Percentiles rank a stretch among this genome's conserved stretches.
phyloP scores from a whole-genome alignment of 1,140 invertebrate genomes.

The Marisa cornuarietis region DNA sequence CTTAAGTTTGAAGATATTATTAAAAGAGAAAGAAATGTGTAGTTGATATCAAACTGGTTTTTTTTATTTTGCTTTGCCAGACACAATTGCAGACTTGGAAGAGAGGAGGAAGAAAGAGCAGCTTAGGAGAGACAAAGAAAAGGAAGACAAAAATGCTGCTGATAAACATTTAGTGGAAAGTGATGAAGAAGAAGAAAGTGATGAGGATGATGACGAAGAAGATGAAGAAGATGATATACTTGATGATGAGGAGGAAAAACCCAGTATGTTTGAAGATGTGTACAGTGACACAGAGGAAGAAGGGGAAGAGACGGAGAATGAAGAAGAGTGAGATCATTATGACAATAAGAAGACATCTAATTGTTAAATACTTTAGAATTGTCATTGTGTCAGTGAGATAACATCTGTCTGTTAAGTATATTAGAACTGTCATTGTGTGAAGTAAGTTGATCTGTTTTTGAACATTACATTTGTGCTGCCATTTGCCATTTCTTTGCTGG shows the following conservation, averaged over 20 bases:
- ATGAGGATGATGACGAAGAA: constrained; percentile 9
- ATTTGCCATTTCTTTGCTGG: no score
- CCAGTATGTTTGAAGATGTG: constrained; percentile 45
- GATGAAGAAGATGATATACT: constrained; percentile 37
- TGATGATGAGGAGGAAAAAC: constrained; percentile 39
- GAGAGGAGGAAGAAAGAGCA: constrained; percentile 19
- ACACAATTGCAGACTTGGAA: constrained; percentile 9
- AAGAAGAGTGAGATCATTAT: constrained; percentile 59
- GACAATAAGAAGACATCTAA: no score
- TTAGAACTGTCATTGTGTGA: no score
- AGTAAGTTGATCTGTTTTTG: no score
- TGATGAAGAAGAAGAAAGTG: constrained; percentile 8
- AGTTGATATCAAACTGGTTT: background rate
- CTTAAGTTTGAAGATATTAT: background rate
- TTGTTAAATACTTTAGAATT: no score
- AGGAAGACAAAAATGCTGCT: constrained; percentile 17
- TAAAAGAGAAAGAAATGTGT: background rate
- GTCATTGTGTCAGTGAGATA: no score
- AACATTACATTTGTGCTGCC: no score
- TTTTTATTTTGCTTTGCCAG: background rate
- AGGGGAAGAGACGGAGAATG: constrained; percentile 41
- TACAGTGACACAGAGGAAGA: constrained; percentile 53
- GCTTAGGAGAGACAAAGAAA: constrained; percentile 13
- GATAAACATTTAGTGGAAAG: constrained; percentile 30
- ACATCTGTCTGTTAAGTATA: no score